Percentiles rank a stretch among this genome's conserved stretches.
phyloP scores from a whole-genome alignment of 2,888 invertebrate species.

The Xanthorhoe spadicearia region DNA sequence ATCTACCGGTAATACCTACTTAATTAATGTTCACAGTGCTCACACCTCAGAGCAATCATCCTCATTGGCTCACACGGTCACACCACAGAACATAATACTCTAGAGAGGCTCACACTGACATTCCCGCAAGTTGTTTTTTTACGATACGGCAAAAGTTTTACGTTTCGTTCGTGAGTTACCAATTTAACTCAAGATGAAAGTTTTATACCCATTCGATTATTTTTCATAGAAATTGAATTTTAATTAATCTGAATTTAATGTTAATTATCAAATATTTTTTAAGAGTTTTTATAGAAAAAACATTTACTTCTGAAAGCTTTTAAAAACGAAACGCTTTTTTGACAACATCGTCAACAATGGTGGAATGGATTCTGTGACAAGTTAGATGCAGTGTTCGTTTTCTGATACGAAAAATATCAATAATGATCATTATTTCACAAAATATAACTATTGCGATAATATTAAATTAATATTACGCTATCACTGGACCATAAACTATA shows the following conservation, averaged over 20 bases:
- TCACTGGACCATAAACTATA: constrained; percentile 80
- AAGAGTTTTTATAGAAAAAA: neutral
- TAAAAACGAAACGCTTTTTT: constrained; percentile 70
- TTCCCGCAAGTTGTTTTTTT: neutral
- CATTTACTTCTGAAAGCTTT: neutral
- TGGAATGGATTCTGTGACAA: constrained; percentile 81
- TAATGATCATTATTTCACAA: constrained; percentile 76
- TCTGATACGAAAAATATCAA: constrained; percentile 80
- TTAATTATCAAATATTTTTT: no score
- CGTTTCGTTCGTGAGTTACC: neutral
- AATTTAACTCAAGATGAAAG: no score
- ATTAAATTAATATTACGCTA: constrained; percentile 76
- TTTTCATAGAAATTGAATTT: neutral
- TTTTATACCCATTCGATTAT: no score
- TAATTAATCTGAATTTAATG: no score
- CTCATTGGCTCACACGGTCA: no score
- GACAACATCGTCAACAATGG: constrained; percentile 84
- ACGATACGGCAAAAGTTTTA: neutral
- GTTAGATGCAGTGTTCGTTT: constrained; percentile 78
- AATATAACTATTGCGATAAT: constrained; percentile 71
- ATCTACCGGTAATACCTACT: no score
- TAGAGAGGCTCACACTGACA: no score
- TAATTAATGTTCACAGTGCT: no score
- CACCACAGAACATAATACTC: no score
- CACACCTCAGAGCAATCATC: no score